Evolutionary conservation across 2,888 invertebrate species (phyloP).

Genomic region (Lasioglossum morio): DNA sequence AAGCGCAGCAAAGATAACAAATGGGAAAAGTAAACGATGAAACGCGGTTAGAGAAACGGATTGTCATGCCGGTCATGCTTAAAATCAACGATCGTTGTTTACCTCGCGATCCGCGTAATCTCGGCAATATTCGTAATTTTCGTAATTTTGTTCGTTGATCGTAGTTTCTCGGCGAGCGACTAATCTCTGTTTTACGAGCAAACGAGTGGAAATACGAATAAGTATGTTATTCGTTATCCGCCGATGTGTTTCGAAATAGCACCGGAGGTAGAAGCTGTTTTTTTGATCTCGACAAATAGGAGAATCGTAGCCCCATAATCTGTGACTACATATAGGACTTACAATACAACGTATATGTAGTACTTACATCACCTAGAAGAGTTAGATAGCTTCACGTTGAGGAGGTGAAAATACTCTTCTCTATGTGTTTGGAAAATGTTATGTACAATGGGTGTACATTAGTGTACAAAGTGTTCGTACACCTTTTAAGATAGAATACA

Average conservation of each 20-base stretch:
- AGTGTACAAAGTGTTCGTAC: no score
- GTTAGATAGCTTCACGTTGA: no score
- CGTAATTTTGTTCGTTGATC: neutral
- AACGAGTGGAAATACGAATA: neutral
- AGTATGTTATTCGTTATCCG: neutral
- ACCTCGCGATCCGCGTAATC: neutral
- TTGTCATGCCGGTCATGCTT: neutral
- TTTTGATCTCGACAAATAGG: neutral
- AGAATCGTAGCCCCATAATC: neutral
- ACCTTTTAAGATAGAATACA: no score
- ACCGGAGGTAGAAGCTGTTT: neutral
- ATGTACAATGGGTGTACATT: no score
- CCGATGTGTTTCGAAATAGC: neutral
- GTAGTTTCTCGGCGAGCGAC: neutral
- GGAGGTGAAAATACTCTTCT: no score
- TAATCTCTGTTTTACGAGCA: neutral
- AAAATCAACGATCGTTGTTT: neutral
- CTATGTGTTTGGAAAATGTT: no score
- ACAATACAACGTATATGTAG: no score
- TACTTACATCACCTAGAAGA: no score
- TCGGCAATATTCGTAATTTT: neutral
- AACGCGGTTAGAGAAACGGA: neutral
- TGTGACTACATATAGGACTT: no score
- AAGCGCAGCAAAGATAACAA: conserved; percentile 5
- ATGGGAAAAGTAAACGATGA: conserved; percentile 1